These are phyloP conservation scores for Zeugodacus cucurbitae DNA, from an alignment of 1,140 invertebrate species.

Conservation along the genomic window DNA sequence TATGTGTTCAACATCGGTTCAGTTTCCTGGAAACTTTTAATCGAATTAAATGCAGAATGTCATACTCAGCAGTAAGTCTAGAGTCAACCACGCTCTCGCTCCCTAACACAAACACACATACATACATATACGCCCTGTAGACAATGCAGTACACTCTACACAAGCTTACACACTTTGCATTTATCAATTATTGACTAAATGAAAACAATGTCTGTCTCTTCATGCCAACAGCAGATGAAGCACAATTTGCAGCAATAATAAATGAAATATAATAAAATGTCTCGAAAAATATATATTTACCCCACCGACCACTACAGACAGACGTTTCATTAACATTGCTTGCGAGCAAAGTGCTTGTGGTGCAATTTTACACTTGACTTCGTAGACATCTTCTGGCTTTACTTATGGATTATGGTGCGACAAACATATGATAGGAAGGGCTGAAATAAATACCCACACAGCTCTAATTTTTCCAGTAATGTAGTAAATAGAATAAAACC, in stretches of 20 bases:
- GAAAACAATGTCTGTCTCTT: neutral
- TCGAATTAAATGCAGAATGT: conserved; percentile 3
- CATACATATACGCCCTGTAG: neutral
- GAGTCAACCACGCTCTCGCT: neutral
- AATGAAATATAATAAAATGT: neutral
- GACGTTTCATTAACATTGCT: neutral
- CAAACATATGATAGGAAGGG: neutral
- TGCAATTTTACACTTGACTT: conserved; percentile 26
- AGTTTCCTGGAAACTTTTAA: conserved; percentile 5
- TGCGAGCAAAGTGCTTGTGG: neutral
- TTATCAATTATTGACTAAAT: neutral
- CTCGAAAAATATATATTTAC: neutral
- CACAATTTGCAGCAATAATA: neutral
- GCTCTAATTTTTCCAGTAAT: neutral
- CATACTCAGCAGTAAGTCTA: neutral
- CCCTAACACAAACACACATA: neutral
- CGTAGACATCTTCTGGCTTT: neutral
- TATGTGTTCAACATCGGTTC: neutral
- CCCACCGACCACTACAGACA: neutral
- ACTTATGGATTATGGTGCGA: neutral
- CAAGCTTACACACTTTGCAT: neutral
- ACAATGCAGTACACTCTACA: neutral
- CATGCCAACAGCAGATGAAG: neutral
- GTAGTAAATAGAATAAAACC: neutral
- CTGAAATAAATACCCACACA: neutral